phyloP scores from a whole-genome alignment of 2,113 vertebrate genomes.

The Sisor rabdophorus region DNA sequence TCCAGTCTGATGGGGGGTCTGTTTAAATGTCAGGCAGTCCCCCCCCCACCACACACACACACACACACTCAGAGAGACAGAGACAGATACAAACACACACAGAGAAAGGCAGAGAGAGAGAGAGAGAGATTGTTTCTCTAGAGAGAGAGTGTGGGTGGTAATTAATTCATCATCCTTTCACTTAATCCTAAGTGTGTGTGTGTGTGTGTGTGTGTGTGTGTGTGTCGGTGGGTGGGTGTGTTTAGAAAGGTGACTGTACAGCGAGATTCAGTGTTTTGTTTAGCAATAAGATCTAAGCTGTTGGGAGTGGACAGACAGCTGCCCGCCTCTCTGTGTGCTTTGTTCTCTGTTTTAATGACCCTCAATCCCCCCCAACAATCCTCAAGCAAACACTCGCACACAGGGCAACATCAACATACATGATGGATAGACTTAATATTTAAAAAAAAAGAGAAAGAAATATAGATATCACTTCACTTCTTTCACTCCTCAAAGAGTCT shows the following conservation, averaged over 20 bases:
- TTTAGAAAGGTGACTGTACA: slow-evolving; percentile 58
- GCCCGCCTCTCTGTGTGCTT: slow-evolving; percentile 56
- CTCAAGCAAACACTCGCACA: slow-evolving; percentile 53
- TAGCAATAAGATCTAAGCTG: slow-evolving; percentile 69
- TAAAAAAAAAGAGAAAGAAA: no score
- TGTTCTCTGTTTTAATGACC: slow-evolving; percentile 58
- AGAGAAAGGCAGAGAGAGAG: slow-evolving; percentile 35
- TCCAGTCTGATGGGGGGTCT: slow-evolving; percentile 38
- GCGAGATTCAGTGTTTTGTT: slow-evolving; percentile 64
- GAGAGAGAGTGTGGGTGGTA: slow-evolving; percentile 45
- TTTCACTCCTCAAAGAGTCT: no score
- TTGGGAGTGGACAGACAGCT: slow-evolving; percentile 51
- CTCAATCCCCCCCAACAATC: slow-evolving; percentile 48
- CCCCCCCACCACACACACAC: not conserved
- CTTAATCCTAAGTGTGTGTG: no score
- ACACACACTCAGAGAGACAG: no score
- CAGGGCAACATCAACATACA: slow-evolving; percentile 41
- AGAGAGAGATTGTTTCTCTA: slow-evolving; percentile 28
- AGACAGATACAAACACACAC: not conserved
- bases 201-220: slow-evolving; percentile 51
- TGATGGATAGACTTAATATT: no score
- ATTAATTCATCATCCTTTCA: slow-evolving; percentile 62
- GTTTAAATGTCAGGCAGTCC: slow-evolving; percentile 46
- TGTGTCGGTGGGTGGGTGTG: slow-evolving; percentile 55
- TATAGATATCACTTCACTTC: no score